Conservation (phyloP, 2,888 invertebrate genomes). For the Cosmopolites sordidus region DNA sequence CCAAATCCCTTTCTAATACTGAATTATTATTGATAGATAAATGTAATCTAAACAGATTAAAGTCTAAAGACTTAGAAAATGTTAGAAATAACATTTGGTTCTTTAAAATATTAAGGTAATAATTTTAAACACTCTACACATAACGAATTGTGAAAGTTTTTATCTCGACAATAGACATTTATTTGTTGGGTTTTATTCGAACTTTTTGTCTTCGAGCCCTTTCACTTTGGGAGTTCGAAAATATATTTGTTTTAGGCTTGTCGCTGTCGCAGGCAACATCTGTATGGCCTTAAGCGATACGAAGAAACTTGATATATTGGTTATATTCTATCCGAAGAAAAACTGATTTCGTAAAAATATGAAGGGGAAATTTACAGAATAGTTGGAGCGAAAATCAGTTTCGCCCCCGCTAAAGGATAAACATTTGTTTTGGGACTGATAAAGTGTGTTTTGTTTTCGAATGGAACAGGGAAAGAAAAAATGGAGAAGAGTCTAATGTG, state of each 20-base stretch:
- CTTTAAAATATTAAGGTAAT: too few species aligned
- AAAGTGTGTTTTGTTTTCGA: conserved; percentile 1
- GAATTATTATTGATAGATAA: too few species aligned
- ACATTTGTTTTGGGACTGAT: background rate
- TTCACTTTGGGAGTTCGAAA: background rate
- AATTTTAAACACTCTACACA: too few species aligned
- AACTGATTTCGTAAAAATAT: conserved; percentile 1
- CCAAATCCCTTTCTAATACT: too few species aligned
- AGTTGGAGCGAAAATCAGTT: conserved; percentile 25
- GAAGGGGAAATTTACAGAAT: conserved; percentile 2
- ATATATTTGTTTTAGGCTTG: conserved; percentile 1
- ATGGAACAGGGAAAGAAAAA: too few species aligned
- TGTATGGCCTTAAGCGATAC: conserved; percentile 10
- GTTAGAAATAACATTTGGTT: too few species aligned
- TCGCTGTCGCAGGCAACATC: conserved; percentile 11
- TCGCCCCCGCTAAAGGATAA: background rate
- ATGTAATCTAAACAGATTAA: too few species aligned
- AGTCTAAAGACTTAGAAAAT: too few species aligned
- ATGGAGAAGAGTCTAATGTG: too few species aligned
- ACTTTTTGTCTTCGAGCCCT: background rate
- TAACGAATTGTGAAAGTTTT: too few species aligned
- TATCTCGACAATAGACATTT: background rate
- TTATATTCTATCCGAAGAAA: conserved; percentile 1
- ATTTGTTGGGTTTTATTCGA: background rate
- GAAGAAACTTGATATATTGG: conserved; percentile 12